Conservation (phyloP, 2,888 invertebrate genomes). For the Lepidocyrtoides sp. region DNA sequence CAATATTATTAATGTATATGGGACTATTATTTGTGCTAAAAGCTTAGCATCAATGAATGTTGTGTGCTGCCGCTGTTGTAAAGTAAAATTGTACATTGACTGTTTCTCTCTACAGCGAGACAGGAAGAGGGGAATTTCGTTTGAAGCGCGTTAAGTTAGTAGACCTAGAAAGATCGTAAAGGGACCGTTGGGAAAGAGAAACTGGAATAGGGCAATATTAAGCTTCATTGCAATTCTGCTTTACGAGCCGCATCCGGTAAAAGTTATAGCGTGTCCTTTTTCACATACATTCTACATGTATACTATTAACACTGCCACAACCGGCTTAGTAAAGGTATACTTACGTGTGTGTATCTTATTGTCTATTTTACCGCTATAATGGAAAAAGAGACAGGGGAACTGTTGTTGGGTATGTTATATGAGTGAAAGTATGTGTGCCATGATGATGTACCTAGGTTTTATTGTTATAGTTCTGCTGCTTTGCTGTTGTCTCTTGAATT, state of each 20-base stretch:
- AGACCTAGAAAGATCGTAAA: slow-evolving; percentile 62
- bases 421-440: slow-evolving; percentile 31
- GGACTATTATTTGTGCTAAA: slow-evolving; percentile 15
- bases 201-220: slow-evolving; percentile 74
- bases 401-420: slow-evolving; percentile 30
- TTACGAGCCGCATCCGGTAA: slow-evolving; percentile 75
- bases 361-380: neutral
- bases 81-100: neutral
- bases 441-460: slow-evolving; percentile 8
- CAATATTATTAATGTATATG: slow-evolving; percentile 36
- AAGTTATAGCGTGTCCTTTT: slow-evolving; percentile 50
- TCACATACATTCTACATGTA: neutral
- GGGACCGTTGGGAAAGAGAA: slow-evolving; percentile 66
- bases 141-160: slow-evolving; percentile 46
- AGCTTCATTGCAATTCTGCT: slow-evolving; percentile 78
- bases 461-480: slow-evolving; percentile 2
- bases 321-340: neutral
- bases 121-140: slow-evolving; percentile 27
- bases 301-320: neutral
- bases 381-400: slow-evolving; percentile 27
- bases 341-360: neutral
- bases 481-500: neutral
- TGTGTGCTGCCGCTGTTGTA: neutral
- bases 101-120: neutral
- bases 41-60: slow-evolving; percentile 29